Base-by-base conservation (phyloP, 2,113 vertebrate genomes). In the Oceanodroma tethys region DNA sequence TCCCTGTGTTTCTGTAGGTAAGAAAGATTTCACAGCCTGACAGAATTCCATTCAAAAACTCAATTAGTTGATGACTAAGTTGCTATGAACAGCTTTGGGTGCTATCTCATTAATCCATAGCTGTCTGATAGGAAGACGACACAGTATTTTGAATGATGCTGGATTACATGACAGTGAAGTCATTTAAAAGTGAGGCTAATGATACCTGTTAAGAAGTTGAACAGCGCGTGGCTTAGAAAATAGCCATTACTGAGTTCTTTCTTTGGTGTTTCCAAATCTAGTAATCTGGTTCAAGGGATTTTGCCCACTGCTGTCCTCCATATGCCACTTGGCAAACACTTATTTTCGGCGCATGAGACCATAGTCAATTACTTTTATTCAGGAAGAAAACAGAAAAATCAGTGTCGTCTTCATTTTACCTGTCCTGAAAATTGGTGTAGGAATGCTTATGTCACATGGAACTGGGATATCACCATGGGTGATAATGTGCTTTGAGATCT, bases 181-280 rank as follows among this genome's bases (percentile, higher is more conserved):
- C 0, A 13, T 79, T 79, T 85, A 68, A 65, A 93, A 48, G 5
- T 47, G 86, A 73, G 32, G 30, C 40, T 79, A 38, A 42, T 74
- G 26, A 56, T 79, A 78, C 5, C 9, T 48, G 14, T 52, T 92
- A n/a, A 73, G 34, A 68, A 63, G 42, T 13, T 83, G 59, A 56
- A 30, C 43, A 23, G 2, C 3, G 2, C 2, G 3, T 53, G 23
- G 9, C 42, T 62, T 58, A 65, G 36, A 48, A 68, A 72, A 36
- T 7, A 93, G 27, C 40, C 0, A 0, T 42, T 74, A 50, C 2
- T 16, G 20, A 25, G 8, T 26, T 86, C 3, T 6, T 59, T n/a
- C n/a, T 67, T 66, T n/a, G 26, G 11, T 2, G 0, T 45, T 89
- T 87, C 32, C 17, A 29, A 42, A 78, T 52, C 19, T 19, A 34